Conservation (phyloP, 2,797 vertebrate species). For the Sebastes hopkinsi region DNA sequence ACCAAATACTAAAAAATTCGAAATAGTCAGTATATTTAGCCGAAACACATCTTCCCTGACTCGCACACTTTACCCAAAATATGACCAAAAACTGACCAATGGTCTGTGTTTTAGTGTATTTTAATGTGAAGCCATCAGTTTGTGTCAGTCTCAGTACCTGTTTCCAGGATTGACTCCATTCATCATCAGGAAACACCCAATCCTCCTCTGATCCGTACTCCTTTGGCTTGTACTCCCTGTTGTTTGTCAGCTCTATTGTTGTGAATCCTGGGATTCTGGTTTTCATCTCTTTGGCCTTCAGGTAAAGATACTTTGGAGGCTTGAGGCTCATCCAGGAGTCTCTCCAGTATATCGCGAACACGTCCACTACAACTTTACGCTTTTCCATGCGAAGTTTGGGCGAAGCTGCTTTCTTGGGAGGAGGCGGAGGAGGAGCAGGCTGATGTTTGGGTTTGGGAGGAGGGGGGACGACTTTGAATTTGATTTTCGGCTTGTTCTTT, state of each 20-base stretch:
- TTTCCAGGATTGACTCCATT: conserved; percentile 71
- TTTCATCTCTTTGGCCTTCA: conserved; percentile 45
- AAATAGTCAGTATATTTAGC: not conserved
- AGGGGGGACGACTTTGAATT: conserved; percentile 70
- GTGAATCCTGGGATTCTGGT: conserved; percentile 20
- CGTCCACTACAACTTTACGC: conserved; percentile 72
- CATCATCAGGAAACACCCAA: not conserved
- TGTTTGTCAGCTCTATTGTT: conserved; percentile 16
- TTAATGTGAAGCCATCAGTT: not conserved
- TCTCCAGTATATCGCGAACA: conserved; percentile 63
- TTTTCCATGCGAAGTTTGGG: conserved; percentile 22
- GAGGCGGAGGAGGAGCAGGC: conserved; percentile 32
- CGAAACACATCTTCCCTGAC: not conserved
- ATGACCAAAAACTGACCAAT: too few relatives aligned
- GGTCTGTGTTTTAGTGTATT: too few relatives aligned
- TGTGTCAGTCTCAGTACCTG: conserved; percentile 45
- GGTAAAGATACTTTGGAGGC: conserved; percentile 65
- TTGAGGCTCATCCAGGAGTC: conserved; percentile 78
- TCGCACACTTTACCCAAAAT: not conserved
- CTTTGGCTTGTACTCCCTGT: conserved; percentile 34
- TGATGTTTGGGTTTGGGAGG: conserved; percentile 53
- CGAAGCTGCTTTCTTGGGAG: conserved; percentile 1
- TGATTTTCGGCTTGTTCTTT: conserved; percentile 56
- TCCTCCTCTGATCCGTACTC: not conserved
- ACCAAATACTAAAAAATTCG: not conserved